Percentiles rank a stretch among this genome's conserved stretches.
These are phyloP conservation scores for Gyps fulvus DNA, from an alignment of 2,113 vertebrate species.

Conservation along the genomic window DNA sequence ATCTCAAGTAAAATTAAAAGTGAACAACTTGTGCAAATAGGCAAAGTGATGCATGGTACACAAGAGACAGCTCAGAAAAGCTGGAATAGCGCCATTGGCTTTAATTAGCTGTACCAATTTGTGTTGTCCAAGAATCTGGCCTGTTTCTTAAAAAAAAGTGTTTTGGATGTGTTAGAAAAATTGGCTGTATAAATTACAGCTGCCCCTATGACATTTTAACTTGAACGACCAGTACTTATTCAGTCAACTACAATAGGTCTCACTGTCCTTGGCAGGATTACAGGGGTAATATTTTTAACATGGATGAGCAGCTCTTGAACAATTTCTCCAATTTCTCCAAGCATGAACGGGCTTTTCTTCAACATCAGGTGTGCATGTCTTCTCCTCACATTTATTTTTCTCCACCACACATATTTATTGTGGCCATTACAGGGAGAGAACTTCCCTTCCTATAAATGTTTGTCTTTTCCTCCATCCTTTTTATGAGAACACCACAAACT, in stretches of 20 bases:
- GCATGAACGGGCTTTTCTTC: constrained; percentile 52
- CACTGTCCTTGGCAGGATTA: constrained; percentile 65
- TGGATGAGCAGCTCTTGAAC: constrained; percentile 64
- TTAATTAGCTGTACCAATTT: background rate
- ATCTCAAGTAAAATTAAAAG: background rate
- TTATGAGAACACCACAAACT: constrained; percentile 38
- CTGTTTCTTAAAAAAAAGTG: background rate
- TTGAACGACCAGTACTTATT: constrained; percentile 26
- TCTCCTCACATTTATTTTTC: constrained; percentile 63
- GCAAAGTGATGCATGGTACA: background rate
- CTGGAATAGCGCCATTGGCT: background rate
- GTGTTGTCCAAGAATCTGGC: background rate
- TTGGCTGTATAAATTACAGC: constrained; percentile 53
- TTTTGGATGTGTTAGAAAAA: constrained; percentile 54
- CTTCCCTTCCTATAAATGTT: constrained; percentile 63
- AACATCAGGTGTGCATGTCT: constrained; percentile 31
- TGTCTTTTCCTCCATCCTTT: constrained; percentile 60
- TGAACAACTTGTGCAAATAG: background rate
- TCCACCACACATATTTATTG: constrained; percentile 65
- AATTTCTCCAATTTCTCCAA: constrained; percentile 64
- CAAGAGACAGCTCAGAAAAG: background rate
- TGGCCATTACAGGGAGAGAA: constrained; percentile 23
- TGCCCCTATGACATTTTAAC: constrained; percentile 45
- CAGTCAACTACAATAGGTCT: constrained; percentile 45
- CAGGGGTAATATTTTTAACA: constrained; percentile 66